Conservation (phyloP, 2,888 invertebrate species). For the Arge pagana region DNA sequence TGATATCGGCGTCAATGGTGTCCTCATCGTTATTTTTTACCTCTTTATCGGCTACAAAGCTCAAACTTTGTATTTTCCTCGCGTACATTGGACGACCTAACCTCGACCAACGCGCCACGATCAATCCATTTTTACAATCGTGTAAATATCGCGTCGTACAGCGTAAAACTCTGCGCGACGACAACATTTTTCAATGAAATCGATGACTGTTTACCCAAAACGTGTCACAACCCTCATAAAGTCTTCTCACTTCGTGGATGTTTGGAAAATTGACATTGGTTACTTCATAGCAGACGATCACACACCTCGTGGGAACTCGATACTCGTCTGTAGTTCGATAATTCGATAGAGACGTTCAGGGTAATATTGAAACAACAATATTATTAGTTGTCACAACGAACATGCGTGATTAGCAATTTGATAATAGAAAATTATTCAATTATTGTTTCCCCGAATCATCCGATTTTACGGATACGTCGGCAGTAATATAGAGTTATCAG, state of each 20-base stretch:
- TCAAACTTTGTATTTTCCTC: slow-evolving; percentile 41
- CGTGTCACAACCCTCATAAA: not conserved
- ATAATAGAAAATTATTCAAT: slow-evolving; percentile 1
- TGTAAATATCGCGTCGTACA: slow-evolving; percentile 7
- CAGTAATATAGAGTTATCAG: too few species aligned
- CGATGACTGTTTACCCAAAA: not conserved
- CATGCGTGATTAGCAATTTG: not conserved
- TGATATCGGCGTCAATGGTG: slow-evolving; percentile 48
- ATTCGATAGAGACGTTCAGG: slow-evolving; percentile 11
- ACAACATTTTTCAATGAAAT: slow-evolving; percentile 1
- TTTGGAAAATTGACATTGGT: not conserved
- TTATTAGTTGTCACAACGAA: slow-evolving; percentile 1
- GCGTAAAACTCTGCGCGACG: slow-evolving; percentile 8
- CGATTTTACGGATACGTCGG: too few species aligned
- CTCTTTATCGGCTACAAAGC: not conserved
- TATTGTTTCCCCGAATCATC: too few species aligned
- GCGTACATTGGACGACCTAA: slow-evolving; percentile 52
- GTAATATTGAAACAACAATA: slow-evolving; percentile 8
- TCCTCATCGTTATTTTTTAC: slow-evolving; percentile 54
- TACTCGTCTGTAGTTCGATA: not conserved
- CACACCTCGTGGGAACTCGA: not conserved
- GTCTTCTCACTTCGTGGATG: too few species aligned
- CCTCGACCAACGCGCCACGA: slow-evolving; percentile 50
- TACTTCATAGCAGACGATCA: not conserved
- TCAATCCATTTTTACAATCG: not conserved